Percentiles rank a stretch among this genome's conserved stretches.
Conservation (phyloP, 2,888 invertebrate genomes). For the Melitaea athalia region DNA sequence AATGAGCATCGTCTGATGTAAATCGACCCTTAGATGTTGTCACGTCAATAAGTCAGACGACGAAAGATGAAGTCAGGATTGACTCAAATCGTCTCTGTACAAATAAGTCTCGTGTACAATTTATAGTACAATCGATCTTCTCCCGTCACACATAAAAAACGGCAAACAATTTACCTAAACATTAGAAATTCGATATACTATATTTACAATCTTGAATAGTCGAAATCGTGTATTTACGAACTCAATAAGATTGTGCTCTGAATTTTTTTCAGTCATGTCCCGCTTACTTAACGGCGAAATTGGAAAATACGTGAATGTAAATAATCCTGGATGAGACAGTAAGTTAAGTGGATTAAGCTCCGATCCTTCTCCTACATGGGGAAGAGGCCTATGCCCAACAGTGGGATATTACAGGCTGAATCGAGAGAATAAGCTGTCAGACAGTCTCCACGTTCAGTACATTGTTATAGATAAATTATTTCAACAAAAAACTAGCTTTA, state of each 20-base stretch:
- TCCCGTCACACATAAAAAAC: not conserved
- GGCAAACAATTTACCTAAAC: not conserved
- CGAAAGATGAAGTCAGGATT: not conserved
- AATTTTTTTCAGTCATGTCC: slow-evolving; percentile 48
- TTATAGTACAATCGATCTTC: not conserved
- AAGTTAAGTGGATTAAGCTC: too few species aligned
- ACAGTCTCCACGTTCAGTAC: too few species aligned
- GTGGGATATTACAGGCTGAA: too few species aligned
- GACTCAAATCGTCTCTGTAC: not conserved
- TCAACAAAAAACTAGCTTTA: too few species aligned
- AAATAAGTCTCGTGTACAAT: not conserved
- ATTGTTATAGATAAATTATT: too few species aligned
- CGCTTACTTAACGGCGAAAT: slow-evolving; percentile 61
- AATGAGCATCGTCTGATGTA: too few species aligned
- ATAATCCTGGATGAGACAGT: slow-evolving; percentile 2
- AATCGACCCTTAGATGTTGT: too few species aligned
- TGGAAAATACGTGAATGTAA: slow-evolving; percentile 48
- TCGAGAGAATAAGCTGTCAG: too few species aligned
- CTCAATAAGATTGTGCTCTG: slow-evolving; percentile 52
- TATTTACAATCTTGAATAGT: slow-evolving; percentile 43
- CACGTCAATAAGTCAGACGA: not conserved
- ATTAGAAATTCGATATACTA: slow-evolving; percentile 23
- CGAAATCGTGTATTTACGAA: slow-evolving; percentile 5
- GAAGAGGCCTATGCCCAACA: too few species aligned
- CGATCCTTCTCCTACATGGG: too few species aligned